Conservation (phyloP, 2,113 vertebrate genomes). For the Apeltes quadracus region DNA sequence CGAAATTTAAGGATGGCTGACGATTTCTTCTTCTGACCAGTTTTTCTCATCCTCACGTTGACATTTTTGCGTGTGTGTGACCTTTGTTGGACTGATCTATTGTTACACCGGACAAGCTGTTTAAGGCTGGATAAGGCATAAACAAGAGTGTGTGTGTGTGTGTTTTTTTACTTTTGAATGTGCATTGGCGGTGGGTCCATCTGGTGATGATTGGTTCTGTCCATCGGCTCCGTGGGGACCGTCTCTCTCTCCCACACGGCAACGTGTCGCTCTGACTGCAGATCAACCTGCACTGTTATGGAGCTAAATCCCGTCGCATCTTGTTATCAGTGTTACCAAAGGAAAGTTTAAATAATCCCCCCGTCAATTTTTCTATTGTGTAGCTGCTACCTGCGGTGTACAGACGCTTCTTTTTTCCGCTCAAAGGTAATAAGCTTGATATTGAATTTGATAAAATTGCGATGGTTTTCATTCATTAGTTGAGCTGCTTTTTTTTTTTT, state of each 20-base stretch:
- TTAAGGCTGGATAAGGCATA: not conserved
- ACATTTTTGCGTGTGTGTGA: not conserved
- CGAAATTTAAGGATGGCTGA: not conserved
- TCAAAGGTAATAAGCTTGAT: not conserved
- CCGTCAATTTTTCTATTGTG: not conserved
- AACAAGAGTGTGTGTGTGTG: too few species aligned
- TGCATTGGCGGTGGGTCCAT: conserved; percentile 1
- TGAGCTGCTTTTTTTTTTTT: not conserved
- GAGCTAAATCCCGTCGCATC: not conserved
- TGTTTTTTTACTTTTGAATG: not conserved
- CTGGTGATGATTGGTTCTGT: not conserved
- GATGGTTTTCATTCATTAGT: not conserved
- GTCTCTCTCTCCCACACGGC: not conserved
- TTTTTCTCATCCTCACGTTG: not conserved
- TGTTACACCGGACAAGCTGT: not conserved
- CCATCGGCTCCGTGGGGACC: not conserved
- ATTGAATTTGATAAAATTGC: not conserved
- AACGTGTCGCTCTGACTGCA: not conserved
- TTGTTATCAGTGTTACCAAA: not conserved
- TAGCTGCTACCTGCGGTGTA: not conserved
- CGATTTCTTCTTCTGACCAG: too few species aligned
- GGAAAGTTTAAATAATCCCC: not conserved
- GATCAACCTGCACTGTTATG: not conserved
- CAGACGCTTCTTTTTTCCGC: not conserved
- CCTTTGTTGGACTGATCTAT: not conserved